Conservation (phyloP, 2,797 vertebrate genomes). For the Brachymystax lenok region DNA sequence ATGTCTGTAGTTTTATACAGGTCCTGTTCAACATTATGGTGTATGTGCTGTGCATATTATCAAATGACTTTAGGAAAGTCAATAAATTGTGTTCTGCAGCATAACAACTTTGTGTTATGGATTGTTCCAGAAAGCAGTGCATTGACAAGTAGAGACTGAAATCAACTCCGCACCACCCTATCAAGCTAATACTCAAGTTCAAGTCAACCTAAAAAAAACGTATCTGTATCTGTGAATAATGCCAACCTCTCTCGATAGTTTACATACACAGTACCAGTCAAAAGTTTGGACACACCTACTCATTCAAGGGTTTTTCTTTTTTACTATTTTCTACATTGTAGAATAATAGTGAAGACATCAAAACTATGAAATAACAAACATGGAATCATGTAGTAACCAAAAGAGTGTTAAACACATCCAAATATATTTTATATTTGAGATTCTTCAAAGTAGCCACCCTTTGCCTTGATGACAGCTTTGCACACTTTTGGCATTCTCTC, state of each 20-base stretch:
- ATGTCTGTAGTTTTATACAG: constrained; percentile 84
- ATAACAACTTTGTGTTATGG: constrained; percentile 4
- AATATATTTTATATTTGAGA: too few species aligned
- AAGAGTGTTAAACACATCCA: too few species aligned
- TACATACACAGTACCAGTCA: neutral
- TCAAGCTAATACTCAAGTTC: neutral
- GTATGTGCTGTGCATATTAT: constrained; percentile 84
- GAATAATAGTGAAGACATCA: too few species aligned
- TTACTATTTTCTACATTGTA: too few species aligned
- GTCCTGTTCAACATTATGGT: constrained; percentile 64
- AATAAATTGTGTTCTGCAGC: constrained; percentile 44
- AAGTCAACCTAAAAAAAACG: neutral
- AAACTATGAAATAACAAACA: too few species aligned
- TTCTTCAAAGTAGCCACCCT: too few species aligned
- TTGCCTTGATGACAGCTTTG: too few species aligned
- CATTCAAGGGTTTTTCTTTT: neutral
- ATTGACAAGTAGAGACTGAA: too few species aligned
- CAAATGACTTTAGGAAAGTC: constrained; percentile 42
- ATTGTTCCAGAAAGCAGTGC: too few species aligned
- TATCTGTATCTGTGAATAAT: neutral
- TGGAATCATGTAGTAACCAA: too few species aligned
- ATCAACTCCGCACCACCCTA: neutral
- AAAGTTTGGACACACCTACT: too few species aligned
- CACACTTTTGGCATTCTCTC: too few species aligned
- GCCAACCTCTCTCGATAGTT: neutral